phyloP scores from a whole-genome alignment of 2,113 vertebrate genomes.

The Nothobranchius kuhntae region DNA sequence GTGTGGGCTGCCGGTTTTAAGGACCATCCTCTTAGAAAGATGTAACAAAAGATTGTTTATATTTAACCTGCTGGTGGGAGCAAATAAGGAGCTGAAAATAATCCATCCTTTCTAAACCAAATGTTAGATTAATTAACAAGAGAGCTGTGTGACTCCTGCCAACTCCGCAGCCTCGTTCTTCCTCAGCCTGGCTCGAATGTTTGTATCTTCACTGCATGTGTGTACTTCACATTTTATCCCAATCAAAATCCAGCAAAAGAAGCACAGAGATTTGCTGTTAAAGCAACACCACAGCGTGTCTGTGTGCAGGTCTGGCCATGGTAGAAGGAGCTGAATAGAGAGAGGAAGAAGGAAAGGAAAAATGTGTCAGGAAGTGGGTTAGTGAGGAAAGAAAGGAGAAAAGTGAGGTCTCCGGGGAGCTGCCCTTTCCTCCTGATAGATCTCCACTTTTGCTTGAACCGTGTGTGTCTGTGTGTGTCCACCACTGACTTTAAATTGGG shows the following conservation, averaged over 20 bases:
- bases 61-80: constrained; percentile 8
- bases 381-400: constrained; percentile 13
- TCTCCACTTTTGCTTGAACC: constrained; percentile 3
- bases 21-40: constrained; percentile 3
- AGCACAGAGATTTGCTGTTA: not conserved
- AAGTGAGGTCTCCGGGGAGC: constrained; percentile 35
- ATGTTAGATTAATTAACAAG: constrained; percentile 10
- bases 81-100: not conserved
- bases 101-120: constrained; percentile 14
- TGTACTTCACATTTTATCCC: not conserved
- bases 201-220: not conserved
- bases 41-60: constrained; percentile 2
- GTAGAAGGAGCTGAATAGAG: not conserved
- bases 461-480: constrained; percentile 24
- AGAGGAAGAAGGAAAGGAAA: not conserved
- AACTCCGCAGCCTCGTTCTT: not conserved
- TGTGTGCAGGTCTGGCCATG: not conserved
- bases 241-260: constrained; percentile 12
- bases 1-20: constrained; percentile 21
- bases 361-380: not conserved
- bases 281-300: not conserved
- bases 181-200: not conserved
- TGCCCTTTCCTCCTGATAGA: constrained; percentile 43
- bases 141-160: not conserved
- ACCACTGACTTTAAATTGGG: constrained; percentile 7